Percentiles rank a stretch among this genome's conserved stretches.
phyloP scores from a whole-genome alignment of 2,888 invertebrate genomes.

The Tupiocoris notatus region DNA sequence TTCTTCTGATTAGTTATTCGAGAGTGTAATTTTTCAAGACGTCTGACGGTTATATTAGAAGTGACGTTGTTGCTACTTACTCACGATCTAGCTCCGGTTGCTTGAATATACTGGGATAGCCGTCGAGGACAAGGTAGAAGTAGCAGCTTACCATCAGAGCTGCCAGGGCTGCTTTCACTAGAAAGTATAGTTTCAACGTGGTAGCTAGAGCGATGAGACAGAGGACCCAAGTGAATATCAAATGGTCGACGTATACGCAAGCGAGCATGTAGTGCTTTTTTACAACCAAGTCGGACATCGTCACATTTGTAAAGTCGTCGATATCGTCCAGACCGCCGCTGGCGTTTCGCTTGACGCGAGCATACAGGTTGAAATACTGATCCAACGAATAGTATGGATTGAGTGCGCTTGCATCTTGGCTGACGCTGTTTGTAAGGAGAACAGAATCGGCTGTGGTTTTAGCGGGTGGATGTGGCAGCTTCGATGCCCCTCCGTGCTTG shows the following conservation, averaged over 20 bases:
- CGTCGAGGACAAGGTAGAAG: constrained; percentile 65
- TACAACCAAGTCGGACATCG: not conserved
- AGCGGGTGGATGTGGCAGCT: not conserved
- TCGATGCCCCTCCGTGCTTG: not conserved
- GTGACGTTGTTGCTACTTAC: constrained; percentile 41
- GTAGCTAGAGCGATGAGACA: constrained; percentile 89
- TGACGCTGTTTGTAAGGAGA: constrained; percentile 4
- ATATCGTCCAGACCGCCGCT: constrained; percentile 1
- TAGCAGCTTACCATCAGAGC: constrained; percentile 73
- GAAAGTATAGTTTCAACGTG: constrained; percentile 83
- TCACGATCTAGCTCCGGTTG: constrained; percentile 46
- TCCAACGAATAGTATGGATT: constrained; percentile 31
- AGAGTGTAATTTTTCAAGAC: no score
- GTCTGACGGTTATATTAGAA: not conserved
- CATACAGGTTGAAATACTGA: constrained; percentile 31
- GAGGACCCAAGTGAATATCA: constrained; percentile 90
- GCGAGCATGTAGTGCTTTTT: not conserved
- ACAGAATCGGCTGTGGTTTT: constrained; percentile 22
- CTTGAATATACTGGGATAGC: constrained; percentile 60
- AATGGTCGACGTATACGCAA: constrained; percentile 79
- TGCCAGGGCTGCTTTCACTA: constrained; percentile 79
- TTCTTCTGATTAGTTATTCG: no score
- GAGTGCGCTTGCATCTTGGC: not conserved
- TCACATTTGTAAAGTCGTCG: constrained; percentile 11
- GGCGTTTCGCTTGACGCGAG: constrained; percentile 32